Percentiles rank a stretch among this genome's conserved stretches.
phyloP scores from a whole-genome alignment of 2,797 vertebrate genomes.

The Poeciliopsis turneri region DNA sequence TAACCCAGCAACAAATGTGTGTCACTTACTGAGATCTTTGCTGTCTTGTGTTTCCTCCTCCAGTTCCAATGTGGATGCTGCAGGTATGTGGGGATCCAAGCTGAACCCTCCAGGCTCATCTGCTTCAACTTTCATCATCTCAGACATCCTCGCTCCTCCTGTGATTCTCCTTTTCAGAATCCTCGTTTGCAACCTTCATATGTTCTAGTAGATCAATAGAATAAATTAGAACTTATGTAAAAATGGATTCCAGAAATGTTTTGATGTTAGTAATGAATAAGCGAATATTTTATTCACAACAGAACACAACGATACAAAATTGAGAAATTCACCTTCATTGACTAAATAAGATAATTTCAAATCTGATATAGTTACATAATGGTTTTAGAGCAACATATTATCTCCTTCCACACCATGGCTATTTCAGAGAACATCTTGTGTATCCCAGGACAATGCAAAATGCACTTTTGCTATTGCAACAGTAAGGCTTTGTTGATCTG shows the following conservation, averaged over 20 bases:
- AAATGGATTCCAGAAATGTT: background rate
- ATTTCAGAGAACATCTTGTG: background rate
- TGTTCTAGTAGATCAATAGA: background rate
- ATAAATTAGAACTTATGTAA: background rate
- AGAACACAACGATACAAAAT: background rate
- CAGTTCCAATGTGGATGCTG: background rate
- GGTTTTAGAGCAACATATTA: background rate
- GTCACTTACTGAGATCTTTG: background rate
- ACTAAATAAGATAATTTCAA: background rate
- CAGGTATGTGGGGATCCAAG: background rate
- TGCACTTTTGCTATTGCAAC: background rate
- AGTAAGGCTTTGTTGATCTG: background rate
- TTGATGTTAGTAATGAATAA: background rate
- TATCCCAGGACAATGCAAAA: background rate
- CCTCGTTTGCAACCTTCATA: background rate
- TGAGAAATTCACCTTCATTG: background rate
- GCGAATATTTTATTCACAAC: background rate
- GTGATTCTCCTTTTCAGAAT: background rate
- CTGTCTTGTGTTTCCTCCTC: background rate
- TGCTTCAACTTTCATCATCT: slow-evolving; percentile 5
- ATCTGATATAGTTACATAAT: background rate
- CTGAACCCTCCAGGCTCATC: background rate
- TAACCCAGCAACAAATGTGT: background rate
- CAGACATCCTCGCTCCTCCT: background rate
- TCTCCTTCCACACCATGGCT: background rate